Conservation (phyloP, 1,140 invertebrate species). For the Trachymyrmex septentrionalis region DNA sequence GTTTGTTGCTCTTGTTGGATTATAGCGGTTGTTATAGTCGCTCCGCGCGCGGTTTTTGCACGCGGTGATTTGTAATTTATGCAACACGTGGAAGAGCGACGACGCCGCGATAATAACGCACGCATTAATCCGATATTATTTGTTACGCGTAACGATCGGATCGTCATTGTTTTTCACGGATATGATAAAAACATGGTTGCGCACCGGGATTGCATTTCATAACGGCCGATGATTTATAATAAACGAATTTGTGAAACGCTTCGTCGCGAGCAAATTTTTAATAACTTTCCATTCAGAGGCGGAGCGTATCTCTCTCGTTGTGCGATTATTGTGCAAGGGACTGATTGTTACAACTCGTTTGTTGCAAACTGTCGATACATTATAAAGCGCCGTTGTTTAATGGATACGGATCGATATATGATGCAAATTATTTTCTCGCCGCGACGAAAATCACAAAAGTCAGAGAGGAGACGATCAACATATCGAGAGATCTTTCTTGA, state of each 20-base stretch:
- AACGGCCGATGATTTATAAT: slow-evolving; percentile 50
- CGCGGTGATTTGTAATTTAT: slow-evolving; percentile 52
- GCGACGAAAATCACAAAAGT: not conserved
- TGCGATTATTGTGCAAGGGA: slow-evolving; percentile 27
- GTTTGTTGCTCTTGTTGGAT: slow-evolving; percentile 55
- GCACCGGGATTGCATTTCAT: slow-evolving; percentile 17
- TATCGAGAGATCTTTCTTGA: slow-evolving; percentile 27
- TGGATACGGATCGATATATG: slow-evolving; percentile 23
- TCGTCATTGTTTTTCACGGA: slow-evolving; percentile 53
- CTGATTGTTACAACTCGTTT: slow-evolving; percentile 19
- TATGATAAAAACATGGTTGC: slow-evolving; percentile 47
- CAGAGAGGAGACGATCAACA: slow-evolving; percentile 22
- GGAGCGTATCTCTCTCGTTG: not conserved
- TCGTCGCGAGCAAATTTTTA: slow-evolving; percentile 38
- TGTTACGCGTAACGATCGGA: slow-evolving; percentile 52
- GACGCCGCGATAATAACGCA: slow-evolving; percentile 48
- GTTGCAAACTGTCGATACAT: slow-evolving; percentile 15
- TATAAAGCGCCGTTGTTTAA: not conserved
- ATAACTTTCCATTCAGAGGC: slow-evolving; percentile 3
- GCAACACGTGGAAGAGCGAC: slow-evolving; percentile 47
- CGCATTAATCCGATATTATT: slow-evolving; percentile 63
- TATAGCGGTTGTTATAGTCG: slow-evolving; percentile 21
- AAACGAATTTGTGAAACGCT: slow-evolving; percentile 52
- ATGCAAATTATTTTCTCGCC: slow-evolving; percentile 23
- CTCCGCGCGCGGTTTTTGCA: slow-evolving; percentile 44